Evolutionary conservation across 2,113 vertebrate genomes (phyloP).

Genomic region (Urocolius indicus): DNA sequence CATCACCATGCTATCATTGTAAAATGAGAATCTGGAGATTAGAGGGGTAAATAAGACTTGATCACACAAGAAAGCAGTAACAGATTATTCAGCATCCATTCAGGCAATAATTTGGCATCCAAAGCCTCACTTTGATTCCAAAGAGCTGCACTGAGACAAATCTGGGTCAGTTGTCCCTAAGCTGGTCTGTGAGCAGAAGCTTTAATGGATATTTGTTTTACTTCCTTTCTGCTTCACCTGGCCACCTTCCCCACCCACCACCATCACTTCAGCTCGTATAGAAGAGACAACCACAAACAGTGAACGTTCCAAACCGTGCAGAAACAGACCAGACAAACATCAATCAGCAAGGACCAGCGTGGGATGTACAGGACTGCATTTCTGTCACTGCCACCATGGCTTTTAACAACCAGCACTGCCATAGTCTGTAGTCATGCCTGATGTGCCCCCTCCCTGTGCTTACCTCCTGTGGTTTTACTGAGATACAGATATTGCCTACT

Average conservation of each 20-base stretch:
- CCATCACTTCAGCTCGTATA: background rate
- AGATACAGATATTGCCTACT: too few relatives aligned
- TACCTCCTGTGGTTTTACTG: background rate
- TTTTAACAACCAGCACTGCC: background rate
- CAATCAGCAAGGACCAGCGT: rapidly evolving
- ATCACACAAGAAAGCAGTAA: background rate
- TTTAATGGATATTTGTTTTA: background rate
- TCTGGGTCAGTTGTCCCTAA: background rate
- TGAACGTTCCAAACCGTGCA: rapidly evolving
- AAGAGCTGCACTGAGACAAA: background rate
- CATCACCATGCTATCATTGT: background rate
- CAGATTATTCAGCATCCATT: background rate
- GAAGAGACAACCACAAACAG: background rate
- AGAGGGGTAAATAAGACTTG: background rate
- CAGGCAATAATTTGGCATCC: background rate
- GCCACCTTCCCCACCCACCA: background rate
- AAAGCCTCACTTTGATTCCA: background rate
- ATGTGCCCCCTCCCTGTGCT: background rate
- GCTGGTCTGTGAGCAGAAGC: background rate
- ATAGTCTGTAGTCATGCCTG: rapidly evolving
- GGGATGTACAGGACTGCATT: background rate
- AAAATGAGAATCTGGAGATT: background rate
- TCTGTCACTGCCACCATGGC: background rate
- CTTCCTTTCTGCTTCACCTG: background rate
- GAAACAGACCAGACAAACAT: background rate